Percentiles rank a stretch among this genome's conserved stretches.
These are phyloP conservation scores for Prinia subflava DNA, from an alignment of 2,113 vertebrate species.

Conservation along the genomic window DNA sequence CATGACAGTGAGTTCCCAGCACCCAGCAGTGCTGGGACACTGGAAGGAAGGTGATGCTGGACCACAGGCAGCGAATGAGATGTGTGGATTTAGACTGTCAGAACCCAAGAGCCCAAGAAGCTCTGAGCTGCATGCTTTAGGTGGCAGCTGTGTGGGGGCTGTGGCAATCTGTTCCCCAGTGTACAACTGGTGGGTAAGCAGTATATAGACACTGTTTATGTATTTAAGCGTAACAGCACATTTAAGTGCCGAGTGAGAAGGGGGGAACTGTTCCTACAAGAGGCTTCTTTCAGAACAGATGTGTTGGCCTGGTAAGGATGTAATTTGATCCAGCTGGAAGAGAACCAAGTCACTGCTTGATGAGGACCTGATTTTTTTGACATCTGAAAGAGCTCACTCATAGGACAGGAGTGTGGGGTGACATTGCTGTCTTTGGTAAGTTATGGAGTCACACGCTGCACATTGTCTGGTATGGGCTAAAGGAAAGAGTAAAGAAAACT, in stretches of 20 bases:
- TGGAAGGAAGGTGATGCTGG: background rate
- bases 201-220: constrained; percentile 6
- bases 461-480: background rate
- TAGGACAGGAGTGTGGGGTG: background rate
- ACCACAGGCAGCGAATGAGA: background rate
- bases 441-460: background rate
- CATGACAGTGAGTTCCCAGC: background rate
- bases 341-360: constrained; percentile 15
- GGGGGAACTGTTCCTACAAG: background rate
- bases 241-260: constrained; percentile 15
- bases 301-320: constrained; percentile 3
- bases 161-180: constrained; percentile 33
- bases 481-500: background rate
- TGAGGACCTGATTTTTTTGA: constrained; percentile 8
- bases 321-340: constrained; percentile 32
- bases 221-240: constrained; percentile 22
- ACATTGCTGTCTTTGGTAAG: background rate
- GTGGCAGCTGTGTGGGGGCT: constrained; percentile 49
- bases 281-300: constrained; percentile 37
- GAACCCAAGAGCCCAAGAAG: background rate
- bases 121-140: background rate
- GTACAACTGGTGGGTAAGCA: background rate
- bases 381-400: background rate
- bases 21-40: accelerated
- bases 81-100: background rate